Base-by-base conservation (phyloP, 92 coral and sea anemone species). In the Bergia sp. region DNA sequence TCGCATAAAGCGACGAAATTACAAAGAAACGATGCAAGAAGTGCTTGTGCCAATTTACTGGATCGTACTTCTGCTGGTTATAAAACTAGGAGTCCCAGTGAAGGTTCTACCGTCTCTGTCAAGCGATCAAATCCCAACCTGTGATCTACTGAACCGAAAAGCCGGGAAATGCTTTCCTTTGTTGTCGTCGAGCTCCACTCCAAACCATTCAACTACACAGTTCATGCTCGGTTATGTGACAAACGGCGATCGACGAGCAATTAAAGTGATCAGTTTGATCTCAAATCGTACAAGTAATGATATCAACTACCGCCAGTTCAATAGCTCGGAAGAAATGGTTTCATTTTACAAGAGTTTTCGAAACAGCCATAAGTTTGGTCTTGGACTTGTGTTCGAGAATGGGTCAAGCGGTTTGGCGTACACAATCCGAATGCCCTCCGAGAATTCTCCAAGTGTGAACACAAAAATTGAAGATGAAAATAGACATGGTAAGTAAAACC, bases 41-140 rank as follows among this genome's bases (percentile, higher is more conserved):
- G 76, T 96, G 50, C 81, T 96, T 5, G 87, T 94, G 12, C 98
- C 98, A 8, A 88, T 96, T 20, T 96, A 91, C 88, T 96, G 95
- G 94, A 86, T 94, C 21, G 16, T 90, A 3, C 88, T 96, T 7
- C 87, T 96, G 11, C 82, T 94, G 1, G 76, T 87, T 0, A 91
- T 96, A 44, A 91, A 86, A 81, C 79, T 85, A 7, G 82, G 87
- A 0, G 89, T 89, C 1, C 85, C 47, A 53, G 65, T 86, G 0
- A 37, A 85, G 42, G 86, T 76, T 44, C 39, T 86, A 40, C 97
- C 97, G 1, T 92, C 96, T 36, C 83, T 96, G 7, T 76, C 77
- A 15, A 93, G 89, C 50, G 82, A 86, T 18, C 85, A 94, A 21
- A 93, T 96, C n/a, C 96, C 98, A 2, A 80, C 72, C 0, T 80